Percentiles rank a stretch among this genome's conserved stretches.
Conservation (phyloP, 2,113 vertebrate genomes). For the Proteles cristata region DNA sequence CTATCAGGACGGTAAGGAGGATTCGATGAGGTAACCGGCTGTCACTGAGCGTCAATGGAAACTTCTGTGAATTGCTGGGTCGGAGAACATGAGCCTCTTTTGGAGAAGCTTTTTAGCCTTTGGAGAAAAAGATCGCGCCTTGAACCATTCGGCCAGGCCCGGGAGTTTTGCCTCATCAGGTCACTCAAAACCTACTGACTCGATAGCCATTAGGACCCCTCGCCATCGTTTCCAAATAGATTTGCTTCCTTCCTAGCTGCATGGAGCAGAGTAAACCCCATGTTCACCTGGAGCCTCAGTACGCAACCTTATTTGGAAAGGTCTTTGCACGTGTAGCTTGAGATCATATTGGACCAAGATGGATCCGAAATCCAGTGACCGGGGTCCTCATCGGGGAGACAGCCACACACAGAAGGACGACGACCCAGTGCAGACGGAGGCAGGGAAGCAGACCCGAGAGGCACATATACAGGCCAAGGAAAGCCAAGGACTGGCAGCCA, state of each 20-base stretch:
- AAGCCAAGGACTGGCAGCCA: neutral
- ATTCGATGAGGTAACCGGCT: too few species aligned
- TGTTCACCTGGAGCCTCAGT: neutral
- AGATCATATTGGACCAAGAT: neutral
- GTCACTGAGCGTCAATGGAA: neutral
- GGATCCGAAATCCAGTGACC: neutral
- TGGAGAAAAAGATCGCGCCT: neutral
- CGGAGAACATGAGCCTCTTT: neutral
- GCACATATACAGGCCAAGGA: neutral
- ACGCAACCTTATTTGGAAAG: neutral
- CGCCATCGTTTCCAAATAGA: neutral
- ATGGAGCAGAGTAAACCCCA: neutral
- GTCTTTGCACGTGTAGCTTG: neutral
- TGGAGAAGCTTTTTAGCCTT: neutral
- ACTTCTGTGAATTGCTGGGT: neutral
- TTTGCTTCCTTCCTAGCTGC: neutral
- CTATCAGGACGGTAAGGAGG: neutral
- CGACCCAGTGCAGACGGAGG: too few species aligned
- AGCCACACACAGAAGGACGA: neutral
- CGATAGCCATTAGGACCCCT: neutral
- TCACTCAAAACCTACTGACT: neutral
- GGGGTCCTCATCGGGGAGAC: neutral
- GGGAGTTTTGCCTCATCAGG: too few species aligned
- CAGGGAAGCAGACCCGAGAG: neutral
- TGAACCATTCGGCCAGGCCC: neutral